Conservation (phyloP, 2,113 vertebrate species). For the Istiophorus platypterus region DNA sequence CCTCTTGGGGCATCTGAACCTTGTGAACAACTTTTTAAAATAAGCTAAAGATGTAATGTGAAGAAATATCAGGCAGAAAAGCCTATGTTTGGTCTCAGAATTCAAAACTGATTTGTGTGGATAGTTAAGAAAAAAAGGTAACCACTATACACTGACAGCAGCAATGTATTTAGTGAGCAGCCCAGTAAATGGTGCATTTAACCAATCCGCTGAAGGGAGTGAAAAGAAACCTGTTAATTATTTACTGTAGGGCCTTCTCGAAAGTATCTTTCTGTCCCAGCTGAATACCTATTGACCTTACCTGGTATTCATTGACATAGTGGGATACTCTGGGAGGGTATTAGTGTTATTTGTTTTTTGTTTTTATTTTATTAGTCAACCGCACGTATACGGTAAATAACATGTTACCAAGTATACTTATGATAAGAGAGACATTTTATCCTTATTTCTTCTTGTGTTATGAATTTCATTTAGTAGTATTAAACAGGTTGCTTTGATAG, state of each 20-base stretch:
- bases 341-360: no score
- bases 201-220: neutral
- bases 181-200: neutral
- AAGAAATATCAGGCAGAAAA: no score
- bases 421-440: no score
- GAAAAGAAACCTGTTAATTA: neutral
- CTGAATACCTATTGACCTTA: neutral
- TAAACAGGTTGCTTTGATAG: neutral
- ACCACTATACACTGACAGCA: neutral
- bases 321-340: no score
- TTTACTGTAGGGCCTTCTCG: neutral
- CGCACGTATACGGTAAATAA: no score
- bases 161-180: neutral
- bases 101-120: no score
- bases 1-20: neutral
- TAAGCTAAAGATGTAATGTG: no score
- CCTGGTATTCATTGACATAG: neutral
- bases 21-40: neutral
- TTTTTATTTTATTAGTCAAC: no score
- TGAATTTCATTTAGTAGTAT: neutral
- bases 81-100: no score
- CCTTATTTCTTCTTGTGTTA: neutral
- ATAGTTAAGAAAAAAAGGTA: no score
- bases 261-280: neutral
- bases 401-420: no score